Evolutionary conservation across 2,797 vertebrate species (phyloP), one percentile per base, ranked within the genome.

Genomic region (Rhadinocentrus ornatus): DNA sequence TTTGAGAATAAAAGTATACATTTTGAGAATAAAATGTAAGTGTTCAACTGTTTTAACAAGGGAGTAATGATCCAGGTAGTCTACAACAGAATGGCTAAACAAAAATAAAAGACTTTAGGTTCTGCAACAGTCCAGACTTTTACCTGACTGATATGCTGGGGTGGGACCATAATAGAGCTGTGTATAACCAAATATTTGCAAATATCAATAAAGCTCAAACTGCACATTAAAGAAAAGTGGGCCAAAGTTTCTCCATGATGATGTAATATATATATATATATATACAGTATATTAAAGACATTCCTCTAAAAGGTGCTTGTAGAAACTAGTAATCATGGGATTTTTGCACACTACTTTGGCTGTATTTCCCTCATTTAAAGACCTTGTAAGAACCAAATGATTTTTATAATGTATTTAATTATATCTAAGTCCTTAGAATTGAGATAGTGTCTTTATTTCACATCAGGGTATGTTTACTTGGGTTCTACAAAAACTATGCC

Each of bases 401-500:
- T 46, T 20, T 16, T 46, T 46, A 46, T 29, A 16, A 16, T 16
- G 12, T 27, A 13, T 24, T 50, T 9, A 12, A 7, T 46, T 20
- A 20, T 7, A 46, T 50, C 11, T 37, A 53, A 53, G 24, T 15
- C 22, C 12, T 22, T 22, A 22, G 8, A 22, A 48, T 1, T 9
- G 20, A 48, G 10, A 4, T 12, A 26, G 50, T 13, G 11, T 2
- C 22, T 1, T 52, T 10, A 24, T 48, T 22, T 22, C 18, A n/a
- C 18, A 24, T 22, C 1, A 12, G 9, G 12, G 8, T 65, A 29
- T 75, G 63, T 72, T 87, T 83, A 87, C 79, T 73, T 83, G 69
- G 59, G 64, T 27, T 31, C 31, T 62, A 44, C 59, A 65, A 63
- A 88, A 77, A 69, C 62, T 62, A 39, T 66, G 77, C 69, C 41